A percentile compares a stretch with the other conserved stretches of the same genome.
Evolutionary conservation across 2,113 vertebrate species (phyloP).

Genomic region (Apus apus): DNA sequence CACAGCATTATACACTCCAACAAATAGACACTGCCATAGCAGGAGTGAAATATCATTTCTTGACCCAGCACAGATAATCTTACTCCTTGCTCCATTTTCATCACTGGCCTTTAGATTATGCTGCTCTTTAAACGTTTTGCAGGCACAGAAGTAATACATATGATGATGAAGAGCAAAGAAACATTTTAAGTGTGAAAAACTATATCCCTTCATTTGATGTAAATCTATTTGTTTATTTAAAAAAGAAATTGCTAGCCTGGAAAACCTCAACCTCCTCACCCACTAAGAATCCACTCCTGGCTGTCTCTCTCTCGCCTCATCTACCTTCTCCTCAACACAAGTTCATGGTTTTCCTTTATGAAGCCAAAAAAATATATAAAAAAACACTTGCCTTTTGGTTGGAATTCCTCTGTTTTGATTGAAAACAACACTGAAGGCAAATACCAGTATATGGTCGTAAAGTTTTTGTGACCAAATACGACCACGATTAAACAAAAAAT

Average conservation of each 20-base stretch:
- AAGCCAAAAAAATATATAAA: not conserved
- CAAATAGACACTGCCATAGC: not conserved
- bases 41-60: not conserved
- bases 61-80: not conserved
- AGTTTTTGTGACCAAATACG: not conserved
- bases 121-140: not conserved
- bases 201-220: not conserved
- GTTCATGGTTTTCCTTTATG: not conserved
- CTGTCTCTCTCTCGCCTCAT: not conserved
- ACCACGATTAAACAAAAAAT: not conserved
- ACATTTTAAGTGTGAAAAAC: not conserved
- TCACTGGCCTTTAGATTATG: not conserved
- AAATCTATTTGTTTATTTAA: not conserved
- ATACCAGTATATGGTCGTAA: not conserved
- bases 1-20: not conserved
- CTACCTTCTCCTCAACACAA: not conserved
- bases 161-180: not conserved
- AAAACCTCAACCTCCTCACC: not conserved
- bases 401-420: not conserved
- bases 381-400: not conserved
- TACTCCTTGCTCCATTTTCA: not conserved
- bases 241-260: not conserved
- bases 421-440: not conserved
- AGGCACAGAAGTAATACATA: not conserved
- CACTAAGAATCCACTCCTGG: not conserved